A percentile compares a stretch with the other conserved stretches of the same genome.
These are phyloP conservation scores for Hiodon alosoides DNA, from an alignment of 2,113 vertebrate genomes.

Conservation along the genomic window DNA sequence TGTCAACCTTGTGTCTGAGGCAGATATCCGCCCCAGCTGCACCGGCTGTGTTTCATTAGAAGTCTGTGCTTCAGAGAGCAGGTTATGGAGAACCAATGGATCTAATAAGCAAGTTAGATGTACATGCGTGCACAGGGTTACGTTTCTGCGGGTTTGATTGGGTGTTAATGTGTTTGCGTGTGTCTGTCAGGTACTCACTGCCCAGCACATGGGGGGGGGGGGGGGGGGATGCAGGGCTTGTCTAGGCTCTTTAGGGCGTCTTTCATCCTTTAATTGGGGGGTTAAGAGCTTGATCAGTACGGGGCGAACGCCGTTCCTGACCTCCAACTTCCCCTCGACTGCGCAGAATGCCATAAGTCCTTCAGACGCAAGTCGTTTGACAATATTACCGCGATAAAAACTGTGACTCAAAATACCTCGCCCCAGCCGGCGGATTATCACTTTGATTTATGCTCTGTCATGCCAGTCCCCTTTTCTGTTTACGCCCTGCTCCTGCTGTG, in stretches of 20 bases:
- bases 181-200: background rate
- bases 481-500: background rate
- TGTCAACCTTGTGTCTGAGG: no score
- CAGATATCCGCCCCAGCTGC: no score
- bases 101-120: no score
- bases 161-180: no score
- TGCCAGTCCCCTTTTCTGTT: background rate
- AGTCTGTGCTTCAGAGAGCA: no score
- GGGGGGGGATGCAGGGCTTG: background rate
- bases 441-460: constrained; percentile 9
- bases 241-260: background rate
- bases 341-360: background rate
- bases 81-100: no score
- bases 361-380: background rate
- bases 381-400: constrained; percentile 11
- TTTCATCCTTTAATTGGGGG: background rate
- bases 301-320: background rate
- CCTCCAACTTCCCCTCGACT: background rate
- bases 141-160: no score
- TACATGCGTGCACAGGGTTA: no score
- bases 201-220: background rate
- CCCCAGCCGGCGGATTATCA: constrained; percentile 3
- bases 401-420: background rate
- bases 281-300: constrained; percentile 6
- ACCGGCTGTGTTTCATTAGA: no score